These are phyloP conservation scores for Dunckerocampus dactyliophorus DNA, from an alignment of 2,113 vertebrate species.

Conservation along the genomic window DNA sequence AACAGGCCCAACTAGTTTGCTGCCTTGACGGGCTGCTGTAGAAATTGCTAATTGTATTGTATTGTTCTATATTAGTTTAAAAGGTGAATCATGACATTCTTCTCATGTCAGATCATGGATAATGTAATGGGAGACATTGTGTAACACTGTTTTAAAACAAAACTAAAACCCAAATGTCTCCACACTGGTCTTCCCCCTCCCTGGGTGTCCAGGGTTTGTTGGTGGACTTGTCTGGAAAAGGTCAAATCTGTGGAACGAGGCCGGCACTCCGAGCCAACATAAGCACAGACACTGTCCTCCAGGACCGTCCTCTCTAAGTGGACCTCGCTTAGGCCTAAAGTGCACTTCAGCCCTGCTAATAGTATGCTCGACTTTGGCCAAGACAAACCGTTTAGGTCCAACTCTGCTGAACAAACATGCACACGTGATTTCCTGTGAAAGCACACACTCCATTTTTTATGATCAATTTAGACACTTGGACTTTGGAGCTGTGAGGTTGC, in stretches of 20 bases:
- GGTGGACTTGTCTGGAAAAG: neutral
- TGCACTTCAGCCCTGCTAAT: slow-evolving; percentile 2
- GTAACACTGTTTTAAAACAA: no score
- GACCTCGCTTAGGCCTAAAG: neutral
- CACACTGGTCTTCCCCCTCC: no score
- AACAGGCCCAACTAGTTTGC: no score
- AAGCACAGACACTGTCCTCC: slow-evolving; percentile 3
- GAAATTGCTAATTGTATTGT: no score
- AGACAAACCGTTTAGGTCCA: neutral
- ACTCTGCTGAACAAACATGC: neutral
- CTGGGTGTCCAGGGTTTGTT: neutral
- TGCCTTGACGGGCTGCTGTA: no score
- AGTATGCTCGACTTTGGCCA: neutral
- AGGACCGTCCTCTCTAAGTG: neutral
- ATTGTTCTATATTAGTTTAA: no score
- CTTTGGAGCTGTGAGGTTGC: neutral
- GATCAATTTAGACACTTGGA: neutral
- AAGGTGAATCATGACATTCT: no score
- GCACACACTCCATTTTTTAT: neutral
- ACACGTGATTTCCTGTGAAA: neutral
- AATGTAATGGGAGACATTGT: no score
- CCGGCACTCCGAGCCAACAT: neutral
- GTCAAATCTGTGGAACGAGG: slow-evolving; percentile 1
- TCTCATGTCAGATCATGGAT: no score
- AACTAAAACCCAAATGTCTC: no score